phyloP scores from a whole-genome alignment of 2,888 invertebrate genomes.

The Thymelicus acteon region DNA sequence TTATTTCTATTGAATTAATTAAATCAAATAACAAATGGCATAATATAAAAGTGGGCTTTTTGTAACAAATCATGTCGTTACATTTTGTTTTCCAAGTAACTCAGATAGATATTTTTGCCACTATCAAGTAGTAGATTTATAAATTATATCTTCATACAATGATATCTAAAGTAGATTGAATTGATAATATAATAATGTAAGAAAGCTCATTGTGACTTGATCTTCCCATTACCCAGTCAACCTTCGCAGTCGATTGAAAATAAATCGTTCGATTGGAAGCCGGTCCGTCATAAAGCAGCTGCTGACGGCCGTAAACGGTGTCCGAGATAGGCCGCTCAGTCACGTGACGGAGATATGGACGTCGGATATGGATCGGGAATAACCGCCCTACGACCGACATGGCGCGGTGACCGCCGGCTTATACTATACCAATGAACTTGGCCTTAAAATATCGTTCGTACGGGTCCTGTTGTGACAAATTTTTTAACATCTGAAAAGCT shows the following conservation, averaged over 20 bases:
- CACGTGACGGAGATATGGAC: neutral
- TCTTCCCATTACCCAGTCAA: neutral
- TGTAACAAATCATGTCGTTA: too few relatives aligned
- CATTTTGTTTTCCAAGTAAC: too few relatives aligned
- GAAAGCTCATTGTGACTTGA: neutral
- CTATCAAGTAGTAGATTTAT: too few relatives aligned
- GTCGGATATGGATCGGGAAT: constrained; percentile 7
- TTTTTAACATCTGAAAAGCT: too few relatives aligned
- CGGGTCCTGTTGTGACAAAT: neutral
- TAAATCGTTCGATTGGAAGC: constrained; percentile 7
- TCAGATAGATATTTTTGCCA: too few relatives aligned
- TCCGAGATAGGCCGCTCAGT: constrained; percentile 2
- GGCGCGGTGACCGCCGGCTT: neutral
- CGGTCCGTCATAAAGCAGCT: constrained; percentile 29
- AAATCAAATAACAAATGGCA: too few relatives aligned
- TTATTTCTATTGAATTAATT: too few relatives aligned
- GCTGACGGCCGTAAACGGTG: constrained; percentile 12
- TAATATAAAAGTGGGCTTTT: too few relatives aligned
- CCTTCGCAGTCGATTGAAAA: constrained; percentile 30
- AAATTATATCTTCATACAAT: too few relatives aligned
- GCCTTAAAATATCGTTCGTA: constrained; percentile 1
- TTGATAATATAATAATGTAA: neutral
- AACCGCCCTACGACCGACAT: constrained; percentile 16
- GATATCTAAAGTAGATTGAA: too few relatives aligned
- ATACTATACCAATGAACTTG: constrained; percentile 23